Evolutionary conservation across 2,113 vertebrate genomes (phyloP), one percentile per base, ranked within the genome.

Genomic region (Tenebrosternarchus preto): DNA sequence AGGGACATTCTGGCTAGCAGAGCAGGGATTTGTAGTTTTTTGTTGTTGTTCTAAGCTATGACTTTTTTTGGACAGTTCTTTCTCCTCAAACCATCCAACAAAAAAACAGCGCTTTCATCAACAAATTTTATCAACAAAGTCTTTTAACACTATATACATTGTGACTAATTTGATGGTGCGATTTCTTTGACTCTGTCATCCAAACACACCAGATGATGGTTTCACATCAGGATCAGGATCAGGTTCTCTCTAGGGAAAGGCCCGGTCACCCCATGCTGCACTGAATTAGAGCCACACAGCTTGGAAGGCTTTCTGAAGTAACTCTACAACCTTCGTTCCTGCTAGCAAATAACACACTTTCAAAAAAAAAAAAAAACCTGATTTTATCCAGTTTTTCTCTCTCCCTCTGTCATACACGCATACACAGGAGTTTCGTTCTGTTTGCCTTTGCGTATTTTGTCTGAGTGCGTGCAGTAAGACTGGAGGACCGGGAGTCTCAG

Each of bases 321-420:
- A 70, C 15, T 27, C 66, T 59, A 57, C 33, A 24, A 69, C 50
- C 76, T 69, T 69, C 53, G 46, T 22, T 46, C 66, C 76, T 70
- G 66, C 76, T 39, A 70, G 66, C 64, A 78, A 78, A 70, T 78
- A 78, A 43, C 53, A 33, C 31, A n/a, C 22, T 61, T n/a, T 76
- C 73, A 25, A 22, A 67, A 19, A 29, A 77, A n/a, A 27, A n/a
- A 36, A 36, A 36, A 36, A 36, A 36, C 33, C n/a, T n/a, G 33
- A 36, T 36, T 36, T 36, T 60, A 5, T 68, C 9, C 16, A n/a
- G n/a, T n/a, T 19, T 22, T 15, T 70, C 50, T 33, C 59, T 33
- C 31, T 61, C 16, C 43, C 16, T 19, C n/a, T 69, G 31, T 29
- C 59, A 33, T n/a, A 19, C 55, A 74, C 55, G 71, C 4, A 15